Evolutionary conservation across 2,797 vertebrate species (phyloP).

Genomic region (Sebastes melanostomus): DNA sequence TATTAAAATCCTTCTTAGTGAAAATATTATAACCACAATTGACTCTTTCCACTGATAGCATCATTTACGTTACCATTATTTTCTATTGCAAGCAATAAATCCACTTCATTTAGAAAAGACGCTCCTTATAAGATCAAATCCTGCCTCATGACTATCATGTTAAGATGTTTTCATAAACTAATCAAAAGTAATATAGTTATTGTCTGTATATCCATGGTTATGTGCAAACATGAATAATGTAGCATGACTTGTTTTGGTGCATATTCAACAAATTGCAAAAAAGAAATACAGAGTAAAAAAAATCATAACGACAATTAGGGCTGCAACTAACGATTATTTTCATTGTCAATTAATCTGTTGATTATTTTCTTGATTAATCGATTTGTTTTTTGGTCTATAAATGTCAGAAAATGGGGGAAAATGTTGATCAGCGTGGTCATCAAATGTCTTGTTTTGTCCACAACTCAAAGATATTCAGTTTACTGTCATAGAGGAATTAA

Average conservation of each 20-base stretch:
- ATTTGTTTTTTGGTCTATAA: too few relatives aligned
- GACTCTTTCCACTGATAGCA: not conserved
- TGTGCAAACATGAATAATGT: not conserved
- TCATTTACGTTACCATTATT: not conserved
- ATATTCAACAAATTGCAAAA: not conserved
- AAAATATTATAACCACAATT: not conserved
- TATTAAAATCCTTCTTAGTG: not conserved
- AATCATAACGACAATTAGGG: not conserved
- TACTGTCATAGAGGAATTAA: too few relatives aligned
- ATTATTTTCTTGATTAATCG: too few relatives aligned
- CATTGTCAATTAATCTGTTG: too few relatives aligned
- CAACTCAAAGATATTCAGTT: too few relatives aligned
- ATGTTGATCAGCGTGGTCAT: too few relatives aligned
- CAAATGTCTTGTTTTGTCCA: too few relatives aligned
- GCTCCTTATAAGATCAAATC: not conserved
- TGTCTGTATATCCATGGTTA: not conserved
- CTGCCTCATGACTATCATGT: not conserved
- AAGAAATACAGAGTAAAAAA: not conserved
- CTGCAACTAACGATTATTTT: too few relatives aligned
- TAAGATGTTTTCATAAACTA: not conserved
- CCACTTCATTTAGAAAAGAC: not conserved
- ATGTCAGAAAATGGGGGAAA: too few relatives aligned
- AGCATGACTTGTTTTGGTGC: not conserved
- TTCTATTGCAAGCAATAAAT: not conserved
- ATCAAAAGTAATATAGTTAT: not conserved